Base-by-base conservation (phyloP, 1,140 invertebrate species). In the Holotrichia oblita region DNA sequence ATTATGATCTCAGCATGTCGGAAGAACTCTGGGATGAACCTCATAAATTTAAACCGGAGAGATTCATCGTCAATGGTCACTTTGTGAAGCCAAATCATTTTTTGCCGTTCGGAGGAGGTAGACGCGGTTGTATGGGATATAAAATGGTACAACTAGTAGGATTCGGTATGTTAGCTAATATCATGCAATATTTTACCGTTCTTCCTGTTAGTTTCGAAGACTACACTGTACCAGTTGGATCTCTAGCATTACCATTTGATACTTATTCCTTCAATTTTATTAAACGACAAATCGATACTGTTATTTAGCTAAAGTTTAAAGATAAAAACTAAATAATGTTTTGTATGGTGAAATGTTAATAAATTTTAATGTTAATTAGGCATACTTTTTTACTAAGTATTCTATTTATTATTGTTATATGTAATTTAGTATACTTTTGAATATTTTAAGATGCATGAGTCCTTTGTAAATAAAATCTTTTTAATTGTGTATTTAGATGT, bases 81-180 rank as follows among this genome's bases (percentile, higher is more conserved):
- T 81, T 89, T 0, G 78, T 88, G 0, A 86, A 88, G 42, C 87
- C 87, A 0, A 86, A 94, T 0, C 90, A 95, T 84, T 97, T 96
- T 82, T 85, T 97, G 17, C 96, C 96, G 0, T 97, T 97, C 87
- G 94, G 94, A 78, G 94, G 94, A 22, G 94, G 96, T 0, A 92
- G 94, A 79, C 88, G 96, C n/a, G 94, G 94, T 0, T 98, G 96
- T 85, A 93, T 98, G 83, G 96, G 96, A 0, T 95, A 96, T 86
- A 95, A 94, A 79, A 87, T 98, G 80, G 93, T 96, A 0, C 92
- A 93, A 20, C 90, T 93, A n/a, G 89, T 95, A 81, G 91, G 91
- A 75, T 94, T 96, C 85, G 89, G 93, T 0, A 90, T 92, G 69
- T 84, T 96, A 34, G 91, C 92, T 0, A 93, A 91, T 44, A 87